Percentiles rank a stretch among this genome's conserved stretches.
phyloP scores from a whole-genome alignment of 2,888 invertebrate species.

The Eumerus sabulonum region DNA sequence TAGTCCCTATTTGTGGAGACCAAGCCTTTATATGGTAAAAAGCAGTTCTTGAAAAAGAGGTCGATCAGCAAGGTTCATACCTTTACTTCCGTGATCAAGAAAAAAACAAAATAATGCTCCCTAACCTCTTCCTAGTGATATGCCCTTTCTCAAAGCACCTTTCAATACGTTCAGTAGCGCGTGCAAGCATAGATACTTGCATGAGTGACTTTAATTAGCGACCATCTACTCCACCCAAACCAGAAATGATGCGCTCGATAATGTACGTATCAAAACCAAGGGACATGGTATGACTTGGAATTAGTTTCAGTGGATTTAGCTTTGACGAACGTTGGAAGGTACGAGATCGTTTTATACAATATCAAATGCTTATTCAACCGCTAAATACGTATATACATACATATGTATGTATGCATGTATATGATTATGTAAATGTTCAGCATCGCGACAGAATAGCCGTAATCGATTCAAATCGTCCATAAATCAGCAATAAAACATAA shows the following conservation, averaged over 20 bases:
- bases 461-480: too few species aligned
- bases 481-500: too few species aligned
- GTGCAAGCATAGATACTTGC: slow-evolving; percentile 54
- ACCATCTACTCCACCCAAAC: slow-evolving; percentile 50
- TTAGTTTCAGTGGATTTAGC: slow-evolving; percentile 17
- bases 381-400: slow-evolving; percentile 16
- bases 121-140: too few species aligned
- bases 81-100: too few species aligned
- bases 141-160: too few species aligned
- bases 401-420: slow-evolving; percentile 33
- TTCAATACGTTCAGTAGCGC: too few species aligned
- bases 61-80: too few species aligned
- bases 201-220: slow-evolving; percentile 56
- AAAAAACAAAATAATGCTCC: too few species aligned
- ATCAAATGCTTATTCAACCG: slow-evolving; percentile 39
- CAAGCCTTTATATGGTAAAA: too few species aligned
- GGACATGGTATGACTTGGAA: neutral
- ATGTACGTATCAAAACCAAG: slow-evolving; percentile 41
- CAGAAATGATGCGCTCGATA: slow-evolving; percentile 25
- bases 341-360: slow-evolving; percentile 12
- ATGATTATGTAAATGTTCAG: too few species aligned
- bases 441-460: neutral
- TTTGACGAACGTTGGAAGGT: slow-evolving; percentile 30
- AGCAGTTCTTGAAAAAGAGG: too few species aligned
- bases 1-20: too few species aligned